Evolutionary conservation across 2,888 invertebrate genomes (phyloP).

Genomic region (Luperina testacea): DNA sequence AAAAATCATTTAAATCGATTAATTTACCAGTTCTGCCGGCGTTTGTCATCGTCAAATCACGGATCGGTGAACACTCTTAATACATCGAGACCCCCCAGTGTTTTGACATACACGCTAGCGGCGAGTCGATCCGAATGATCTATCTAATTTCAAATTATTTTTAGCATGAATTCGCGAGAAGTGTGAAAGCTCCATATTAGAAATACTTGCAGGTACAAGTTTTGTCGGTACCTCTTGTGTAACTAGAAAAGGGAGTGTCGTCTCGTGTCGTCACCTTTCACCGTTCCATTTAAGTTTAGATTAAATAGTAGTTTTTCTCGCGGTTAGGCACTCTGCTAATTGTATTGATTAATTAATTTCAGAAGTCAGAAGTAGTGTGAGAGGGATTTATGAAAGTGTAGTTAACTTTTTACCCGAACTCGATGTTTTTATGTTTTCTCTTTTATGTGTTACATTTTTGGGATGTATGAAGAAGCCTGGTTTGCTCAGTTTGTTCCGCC

Average conservation of each 20-base stretch:
- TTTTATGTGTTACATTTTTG: too few relatives aligned
- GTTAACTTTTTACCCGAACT: too few relatives aligned
- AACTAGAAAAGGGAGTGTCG: not conserved
- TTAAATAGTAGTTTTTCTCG: constrained; percentile 3
- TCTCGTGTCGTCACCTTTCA: constrained; percentile 3
- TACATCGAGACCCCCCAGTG: constrained; percentile 33
- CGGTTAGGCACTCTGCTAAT: not conserved
- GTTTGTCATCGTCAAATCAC: constrained; percentile 13
- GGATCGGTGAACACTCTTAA: constrained; percentile 16
- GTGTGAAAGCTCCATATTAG: constrained; percentile 24
- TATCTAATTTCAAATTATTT: constrained; percentile 12
- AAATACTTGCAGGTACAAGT: constrained; percentile 14
- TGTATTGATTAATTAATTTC: not conserved
- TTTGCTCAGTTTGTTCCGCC: too few relatives aligned
- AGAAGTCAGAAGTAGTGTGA: too few relatives aligned
- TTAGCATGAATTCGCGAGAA: not conserved
- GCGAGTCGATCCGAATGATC: not conserved
- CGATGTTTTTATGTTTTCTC: too few relatives aligned
- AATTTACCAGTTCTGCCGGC: constrained; percentile 13
- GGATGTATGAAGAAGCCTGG: too few relatives aligned
- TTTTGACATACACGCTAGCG: constrained; percentile 17
- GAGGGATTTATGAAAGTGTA: too few relatives aligned
- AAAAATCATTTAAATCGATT: constrained; percentile 1
- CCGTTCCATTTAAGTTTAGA: constrained; percentile 1
- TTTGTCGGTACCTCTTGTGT: constrained; percentile 11